Percentiles rank a stretch among this genome's conserved stretches.
Evolutionary conservation across 1,140 invertebrate species (phyloP).

Genomic region (Bombus vancouverensis): DNA sequence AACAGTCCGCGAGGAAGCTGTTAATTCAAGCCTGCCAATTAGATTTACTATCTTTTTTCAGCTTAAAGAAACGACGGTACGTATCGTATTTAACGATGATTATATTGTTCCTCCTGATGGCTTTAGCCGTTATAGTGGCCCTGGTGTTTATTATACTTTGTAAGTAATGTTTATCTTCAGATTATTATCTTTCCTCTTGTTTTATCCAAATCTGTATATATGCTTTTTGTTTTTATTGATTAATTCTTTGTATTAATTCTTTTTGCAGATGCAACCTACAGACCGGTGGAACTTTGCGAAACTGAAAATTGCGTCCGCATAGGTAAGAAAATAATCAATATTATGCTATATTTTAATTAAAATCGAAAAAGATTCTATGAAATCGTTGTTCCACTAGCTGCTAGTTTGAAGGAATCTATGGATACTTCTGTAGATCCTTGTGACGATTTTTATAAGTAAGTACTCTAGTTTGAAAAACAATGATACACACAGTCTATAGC

Average conservation of each 20-base stretch:
- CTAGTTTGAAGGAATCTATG: constrained; percentile 81
- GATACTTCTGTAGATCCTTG: constrained; percentile 78
- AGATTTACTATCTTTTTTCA: constrained; percentile 48
- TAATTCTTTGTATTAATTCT: background rate
- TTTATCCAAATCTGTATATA: background rate
- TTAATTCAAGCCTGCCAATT: constrained; percentile 4
- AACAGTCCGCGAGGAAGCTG: background rate
- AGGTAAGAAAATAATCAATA: constrained; percentile 66
- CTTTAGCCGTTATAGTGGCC: constrained; percentile 49
- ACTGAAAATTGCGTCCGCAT: constrained; percentile 77
- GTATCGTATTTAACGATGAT: constrained; percentile 47
- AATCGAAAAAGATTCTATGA: background rate
- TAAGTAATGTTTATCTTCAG: constrained; percentile 61
- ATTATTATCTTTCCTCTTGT: background rate
- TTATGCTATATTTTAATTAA: background rate
- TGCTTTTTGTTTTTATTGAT: background rate
- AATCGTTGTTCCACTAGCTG: constrained; percentile 68
- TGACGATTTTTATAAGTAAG: constrained; percentile 80
- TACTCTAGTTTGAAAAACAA: constrained; percentile 16
- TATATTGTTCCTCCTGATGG: constrained; percentile 50
- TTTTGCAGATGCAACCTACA: constrained; percentile 60
- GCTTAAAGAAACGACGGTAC: constrained; percentile 65
- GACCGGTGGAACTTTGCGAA: constrained; percentile 68
- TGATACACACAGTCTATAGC: background rate
- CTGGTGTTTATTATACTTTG: constrained; percentile 69